phyloP scores from a whole-genome alignment of 2,888 invertebrate species.

The Drosophila incognita region DNA sequence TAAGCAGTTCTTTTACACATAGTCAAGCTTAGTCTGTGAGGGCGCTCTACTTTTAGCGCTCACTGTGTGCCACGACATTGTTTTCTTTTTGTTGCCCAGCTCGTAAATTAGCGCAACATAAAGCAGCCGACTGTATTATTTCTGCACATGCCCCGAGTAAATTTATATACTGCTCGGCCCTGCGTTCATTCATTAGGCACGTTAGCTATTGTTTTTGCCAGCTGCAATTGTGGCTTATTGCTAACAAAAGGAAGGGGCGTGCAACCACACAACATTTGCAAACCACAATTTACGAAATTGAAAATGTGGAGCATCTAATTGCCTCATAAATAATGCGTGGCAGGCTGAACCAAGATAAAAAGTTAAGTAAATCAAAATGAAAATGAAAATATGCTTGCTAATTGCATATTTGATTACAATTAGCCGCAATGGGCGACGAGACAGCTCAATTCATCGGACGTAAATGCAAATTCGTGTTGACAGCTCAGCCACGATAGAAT shows the following conservation, averaged over 20 bases:
- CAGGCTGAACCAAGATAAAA: conserved; percentile 6
- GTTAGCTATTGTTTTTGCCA: conserved; percentile 15
- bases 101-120: conserved; percentile 73
- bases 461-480: conserved; percentile 65
- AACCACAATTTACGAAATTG: conserved; percentile 25
- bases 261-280: conserved; percentile 24
- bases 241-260: conserved; percentile 1
- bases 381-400: conserved; percentile 50
- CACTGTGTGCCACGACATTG: conserved; percentile 49
- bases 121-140: conserved; percentile 65
- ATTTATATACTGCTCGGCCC: conserved; percentile 19
- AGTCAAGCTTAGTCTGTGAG: not conserved
- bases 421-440: conserved; percentile 22
- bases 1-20: not conserved
- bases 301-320: conserved; percentile 56
- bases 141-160: conserved; percentile 46
- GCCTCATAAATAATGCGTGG: conserved; percentile 63
- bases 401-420: conserved; percentile 77
- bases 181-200: conserved; percentile 44
- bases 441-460: conserved; percentile 20
- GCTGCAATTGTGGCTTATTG: conserved; percentile 35
- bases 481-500: conserved; percentile 38
- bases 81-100: conserved; percentile 31
- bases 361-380: conserved; percentile 16
- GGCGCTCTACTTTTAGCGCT: conserved; percentile 25